Percentiles rank a stretch among this genome's conserved stretches.
Evolutionary conservation across 2,888 invertebrate genomes (phyloP).

Genomic region (Stenichneumon culpator): DNA sequence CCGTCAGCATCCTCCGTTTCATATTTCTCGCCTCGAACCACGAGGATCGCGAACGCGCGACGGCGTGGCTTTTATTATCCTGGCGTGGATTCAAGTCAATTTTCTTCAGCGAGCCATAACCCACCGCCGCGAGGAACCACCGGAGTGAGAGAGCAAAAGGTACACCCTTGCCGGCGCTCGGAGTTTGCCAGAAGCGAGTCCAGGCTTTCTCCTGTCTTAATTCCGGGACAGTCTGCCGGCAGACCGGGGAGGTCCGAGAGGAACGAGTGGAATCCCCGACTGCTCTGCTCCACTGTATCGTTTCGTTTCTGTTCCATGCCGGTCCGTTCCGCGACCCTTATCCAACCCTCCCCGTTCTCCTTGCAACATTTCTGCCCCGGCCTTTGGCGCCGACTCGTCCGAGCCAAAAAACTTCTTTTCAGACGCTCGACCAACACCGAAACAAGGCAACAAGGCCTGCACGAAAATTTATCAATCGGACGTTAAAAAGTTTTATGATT

Average conservation of each 20-base stretch:
- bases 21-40: conserved; percentile 73
- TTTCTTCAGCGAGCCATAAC: conserved; percentile 82
- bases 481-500: conserved; percentile 30
- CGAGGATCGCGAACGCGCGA: conserved; percentile 40
- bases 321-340: conserved; percentile 27
- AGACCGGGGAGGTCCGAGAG: conserved; percentile 36
- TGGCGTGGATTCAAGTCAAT: conserved; percentile 84
- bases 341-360: conserved; percentile 27
- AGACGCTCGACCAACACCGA: conserved; percentile 47
- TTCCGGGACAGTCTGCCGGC: conserved; percentile 60
- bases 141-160: conserved; percentile 74
- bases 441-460: neutral
- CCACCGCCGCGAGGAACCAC: conserved; percentile 69
- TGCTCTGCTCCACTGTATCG: conserved; percentile 26
- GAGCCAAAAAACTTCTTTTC: conserved; percentile 61
- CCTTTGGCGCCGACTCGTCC: conserved; percentile 62
- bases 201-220: conserved; percentile 64
- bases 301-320: conserved; percentile 30
- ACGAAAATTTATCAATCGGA: conserved; percentile 39
- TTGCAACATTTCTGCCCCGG: conserved; percentile 24
- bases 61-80: conserved; percentile 80
- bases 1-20: conserved; percentile 70
- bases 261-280: neutral
- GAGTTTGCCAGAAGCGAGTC: conserved; percentile 53
- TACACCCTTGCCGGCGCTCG: conserved; percentile 43